A percentile compares a stretch with the other conserved stretches of the same genome.
phyloP scores from a whole-genome alignment of 2,888 invertebrate genomes.

The Rhagonycha lutea region DNA sequence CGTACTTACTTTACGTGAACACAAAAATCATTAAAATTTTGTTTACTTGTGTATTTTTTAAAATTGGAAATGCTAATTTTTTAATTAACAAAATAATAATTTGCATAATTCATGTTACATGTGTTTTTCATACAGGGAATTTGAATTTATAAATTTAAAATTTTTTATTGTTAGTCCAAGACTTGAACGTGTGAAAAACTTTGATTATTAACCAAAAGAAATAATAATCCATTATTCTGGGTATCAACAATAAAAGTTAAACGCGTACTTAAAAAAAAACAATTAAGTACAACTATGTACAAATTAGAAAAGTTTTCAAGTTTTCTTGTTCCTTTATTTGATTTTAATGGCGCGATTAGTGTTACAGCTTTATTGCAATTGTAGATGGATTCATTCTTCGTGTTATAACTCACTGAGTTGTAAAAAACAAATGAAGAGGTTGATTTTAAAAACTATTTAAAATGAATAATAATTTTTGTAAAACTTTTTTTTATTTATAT shows the following conservation, averaged over 20 bases:
- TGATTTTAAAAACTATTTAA: background rate
- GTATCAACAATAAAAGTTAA: background rate
- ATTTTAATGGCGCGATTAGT: background rate
- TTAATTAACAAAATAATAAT: background rate
- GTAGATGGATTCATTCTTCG: background rate
- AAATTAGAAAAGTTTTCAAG: background rate
- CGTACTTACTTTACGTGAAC: background rate
- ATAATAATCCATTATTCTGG: background rate
- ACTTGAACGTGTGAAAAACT: background rate
- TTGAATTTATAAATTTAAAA: background rate
- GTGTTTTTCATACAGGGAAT: background rate
- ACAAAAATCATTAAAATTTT: background rate
- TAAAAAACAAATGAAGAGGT: background rate
- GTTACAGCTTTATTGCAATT: background rate
- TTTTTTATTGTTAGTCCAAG: background rate
- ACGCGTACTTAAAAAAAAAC: background rate
- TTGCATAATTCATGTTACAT: background rate
- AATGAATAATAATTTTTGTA: background rate
- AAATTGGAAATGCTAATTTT: background rate
- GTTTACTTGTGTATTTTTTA: background rate
- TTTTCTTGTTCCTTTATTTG: background rate
- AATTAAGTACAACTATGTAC: background rate
- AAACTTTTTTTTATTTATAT: background rate
- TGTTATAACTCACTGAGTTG: background rate
- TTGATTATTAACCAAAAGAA: background rate